These are phyloP conservation scores for Caenorhabditis sp. DNA, from an alignment of 2,888 invertebrate species.

Conservation along the genomic window DNA sequence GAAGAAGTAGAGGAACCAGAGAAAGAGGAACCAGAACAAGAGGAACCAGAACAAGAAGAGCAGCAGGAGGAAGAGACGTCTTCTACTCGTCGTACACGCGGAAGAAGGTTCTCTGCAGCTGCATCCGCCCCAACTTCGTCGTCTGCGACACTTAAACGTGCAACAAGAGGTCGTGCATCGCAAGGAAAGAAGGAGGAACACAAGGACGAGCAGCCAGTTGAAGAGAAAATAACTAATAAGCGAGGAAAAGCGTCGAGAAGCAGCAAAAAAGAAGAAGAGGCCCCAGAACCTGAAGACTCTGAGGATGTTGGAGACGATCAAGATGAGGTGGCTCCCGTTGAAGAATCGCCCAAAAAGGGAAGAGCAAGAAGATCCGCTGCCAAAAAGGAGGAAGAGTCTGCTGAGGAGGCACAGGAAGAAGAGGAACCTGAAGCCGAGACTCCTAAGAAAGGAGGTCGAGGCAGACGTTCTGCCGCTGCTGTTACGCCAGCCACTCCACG, in stretches of 20 bases:
- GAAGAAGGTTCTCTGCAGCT: neutral
- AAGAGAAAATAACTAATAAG: conserved; percentile 8
- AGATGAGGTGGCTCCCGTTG: neutral
- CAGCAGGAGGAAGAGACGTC: neutral
- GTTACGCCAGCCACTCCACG: conserved; percentile 10
- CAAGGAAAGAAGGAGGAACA: neutral
- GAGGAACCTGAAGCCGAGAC: conserved; percentile 11
- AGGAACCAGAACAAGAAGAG: conserved; percentile 5
- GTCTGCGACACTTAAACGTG: conserved; percentile 6
- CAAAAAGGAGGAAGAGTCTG: neutral
- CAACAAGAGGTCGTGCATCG: conserved; percentile 1
- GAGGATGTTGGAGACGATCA: neutral
- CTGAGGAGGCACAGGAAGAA: neutral
- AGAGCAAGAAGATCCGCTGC: neutral
- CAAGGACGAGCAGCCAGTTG: neutral
- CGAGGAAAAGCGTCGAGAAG: conserved; percentile 16
- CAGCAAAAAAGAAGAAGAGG: conserved; percentile 22
- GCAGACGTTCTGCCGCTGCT: conserved; percentile 14
- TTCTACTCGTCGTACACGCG: conserved; percentile 10
- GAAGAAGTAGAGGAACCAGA: neutral
- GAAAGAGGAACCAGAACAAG: neutral
- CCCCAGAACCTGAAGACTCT: neutral
- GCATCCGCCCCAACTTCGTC: neutral
- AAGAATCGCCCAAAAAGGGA: neutral
- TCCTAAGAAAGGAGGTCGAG: conserved; percentile 16